Base-by-base conservation (phyloP, 2,113 vertebrate species). In the Oophaga pumilio region DNA sequence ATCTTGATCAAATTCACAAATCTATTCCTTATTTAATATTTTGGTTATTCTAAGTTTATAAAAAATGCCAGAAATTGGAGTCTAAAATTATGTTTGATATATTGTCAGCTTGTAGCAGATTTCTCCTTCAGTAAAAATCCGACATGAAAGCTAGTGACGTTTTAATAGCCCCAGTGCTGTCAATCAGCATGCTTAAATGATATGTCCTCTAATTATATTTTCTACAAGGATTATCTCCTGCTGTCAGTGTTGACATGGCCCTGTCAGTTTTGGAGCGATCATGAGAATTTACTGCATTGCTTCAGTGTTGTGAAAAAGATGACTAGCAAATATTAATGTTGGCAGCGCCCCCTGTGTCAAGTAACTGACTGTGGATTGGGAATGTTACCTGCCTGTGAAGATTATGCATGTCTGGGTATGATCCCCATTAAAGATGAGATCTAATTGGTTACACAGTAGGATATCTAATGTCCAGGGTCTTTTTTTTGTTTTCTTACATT, bases 141-240 rank as follows among this genome's bases (percentile, higher is more conserved):
- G 28, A 43, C 43, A 43, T 43, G 28, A 3, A 73, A 18, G 28
- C 15, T 73, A 43, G 12, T 73, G 69, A 73, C 18, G 69, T 73
- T 28, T 43, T 43, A 73, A 43, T 73, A 73, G 69, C 28, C 17
- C 15, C 17, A 3, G 15, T 10, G 26, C 69, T 73, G 69, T 73
- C 69, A 49, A 20, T 73, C 69, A 73, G 28, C 15, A 43, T 33
- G 68, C 68, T 26, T 71, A 71, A 71, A 13, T 43, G 28, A 73
- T 69, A 69, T 73, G 69, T 49, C 69, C 69, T 73, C 43, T 73
- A 73, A 73, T 73, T 73, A 73, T 18, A 73, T 73, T 73, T 69
- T 24, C 18, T 49, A 43, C 15, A 49, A 20, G 28, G 28, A 73
- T 73, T 73, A 73, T 73, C 28, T 43, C 69, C 33, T 73, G 69